Evolutionary conservation across 2,888 invertebrate genomes (phyloP), one percentile per base, ranked within the genome.

Genomic region (Brachyptera putata): DNA sequence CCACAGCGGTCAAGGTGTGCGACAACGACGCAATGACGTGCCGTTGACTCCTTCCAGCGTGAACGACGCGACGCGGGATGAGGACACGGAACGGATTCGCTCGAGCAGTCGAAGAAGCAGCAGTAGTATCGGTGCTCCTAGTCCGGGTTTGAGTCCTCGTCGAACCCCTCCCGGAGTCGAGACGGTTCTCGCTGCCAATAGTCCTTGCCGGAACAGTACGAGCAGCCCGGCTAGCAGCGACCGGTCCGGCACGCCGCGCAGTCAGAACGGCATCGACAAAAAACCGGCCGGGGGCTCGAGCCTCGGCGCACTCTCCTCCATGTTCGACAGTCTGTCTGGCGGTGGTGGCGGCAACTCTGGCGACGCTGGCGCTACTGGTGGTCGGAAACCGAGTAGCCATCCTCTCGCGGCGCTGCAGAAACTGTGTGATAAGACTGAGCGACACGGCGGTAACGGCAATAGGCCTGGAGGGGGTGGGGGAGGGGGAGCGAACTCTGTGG

Each of bases 351-450:
- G 61, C 14, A 68, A 71, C n/a, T 67, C 67, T 26, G 66, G 69
- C 18, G 67, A 63, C 60, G 77, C 79, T 57, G 80, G 83, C 11
- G 77, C 81, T 61, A 80, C 83, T 3, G 82, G 83, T 1, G 84
- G 85, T 43, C 83, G 85, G 67, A 80, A 84, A 13, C 43, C 61
- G 11, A 86, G 85, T 63, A 87, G 93, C 69, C 95, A 97, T 76
- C 97, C 97, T 4, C 75, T 97, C 68, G 95, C 95, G 18, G 95
- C 95, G 1, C 77, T 97, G 58, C 96, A 97, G 73, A 95, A 95
- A 75, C 84, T 97, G 24, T 94, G 96, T 77, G 95, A 96, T 75
- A 95, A 94, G 77, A 93, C 95, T 66, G 95, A 95, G 77, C 89
- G 84, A 16, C 85, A 84, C 66, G 83, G 84, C 26, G 65, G 68